These are phyloP conservation scores for Dolichallabes microphthalmus DNA, from an alignment of 2,113 vertebrate genomes.

Conservation along the genomic window DNA sequence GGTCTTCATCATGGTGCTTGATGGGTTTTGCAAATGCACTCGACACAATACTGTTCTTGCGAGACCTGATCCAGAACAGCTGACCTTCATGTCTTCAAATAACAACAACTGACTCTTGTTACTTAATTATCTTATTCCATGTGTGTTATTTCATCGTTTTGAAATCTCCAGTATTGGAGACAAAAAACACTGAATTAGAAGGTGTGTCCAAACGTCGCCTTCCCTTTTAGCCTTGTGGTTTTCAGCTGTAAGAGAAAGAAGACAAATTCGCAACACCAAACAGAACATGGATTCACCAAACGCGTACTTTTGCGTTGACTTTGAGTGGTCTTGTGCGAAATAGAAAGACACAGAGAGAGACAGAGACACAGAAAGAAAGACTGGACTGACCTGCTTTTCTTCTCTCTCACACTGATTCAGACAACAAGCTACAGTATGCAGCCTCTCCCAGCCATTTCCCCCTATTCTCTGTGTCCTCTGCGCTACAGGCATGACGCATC, in stretches of 20 bases:
- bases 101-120: no score
- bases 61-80: no score
- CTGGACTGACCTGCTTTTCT: constrained; percentile 64
- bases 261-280: not conserved
- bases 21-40: no score
- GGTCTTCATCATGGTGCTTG: no score
- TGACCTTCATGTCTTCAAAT: no score
- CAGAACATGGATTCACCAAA: not conserved
- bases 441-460: constrained; percentile 10
- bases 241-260: not conserved
- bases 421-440: constrained; percentile 34
- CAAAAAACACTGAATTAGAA: no score
- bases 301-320: not conserved
- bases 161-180: no score
- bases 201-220: no score
- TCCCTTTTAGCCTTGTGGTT: not conserved
- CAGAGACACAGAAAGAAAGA: constrained; percentile 22
- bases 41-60: no score
- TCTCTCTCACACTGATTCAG: constrained; percentile 40
- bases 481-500: constrained; percentile 26
- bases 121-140: no score
- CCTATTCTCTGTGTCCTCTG: not conserved
- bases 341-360: not conserved
- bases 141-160: no score
- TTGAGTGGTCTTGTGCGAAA: not conserved